Base-by-base conservation (phyloP, 2,113 vertebrate genomes). In the Corythoichthys haematopterus region DNA sequence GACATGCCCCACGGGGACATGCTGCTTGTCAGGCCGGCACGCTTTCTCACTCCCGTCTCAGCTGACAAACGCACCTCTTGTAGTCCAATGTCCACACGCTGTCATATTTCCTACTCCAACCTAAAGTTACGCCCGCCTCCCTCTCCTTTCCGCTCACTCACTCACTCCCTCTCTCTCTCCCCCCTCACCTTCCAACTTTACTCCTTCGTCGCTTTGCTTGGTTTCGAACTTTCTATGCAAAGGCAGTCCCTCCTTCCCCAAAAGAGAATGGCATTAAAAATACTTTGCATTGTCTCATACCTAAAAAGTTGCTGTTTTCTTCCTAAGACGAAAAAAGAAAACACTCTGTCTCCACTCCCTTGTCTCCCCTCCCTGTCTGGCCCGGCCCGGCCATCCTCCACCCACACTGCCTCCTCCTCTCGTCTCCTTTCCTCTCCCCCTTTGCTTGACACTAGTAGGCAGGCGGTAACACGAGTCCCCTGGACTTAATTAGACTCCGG, bases 1-100 rank as follows among this genome's bases (percentile, higher is more conserved):
- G 64, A 79, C 36, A 81, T 62, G 20, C 85, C 43, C 3, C 20
- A 28, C 60, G 60, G 37, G 69, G 64, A 86, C 53, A 75, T 74
- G 53, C 72, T 71, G 65, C 80, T 6, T 16, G 9, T 13, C 12
- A 48, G 47, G 15, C 3, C 12, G 11, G 9, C 3, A 4, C 47
- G 47, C 52, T 4, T 8, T 4, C 20, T 33, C n/a, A 3, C 52
- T 55, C 20, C 10, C 52, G 28, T 55, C 33, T 55, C 52, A 55
- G 10, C 52, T 33, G 52, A 28, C 10, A 28, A 33, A 55, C 9
- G 9, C 52, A 33, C 7, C 52, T 28, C 20, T 3, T 55, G 20
- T 12, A 1, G 52, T 9, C 52, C 52, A 33, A 11, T 33, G 52
- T 55, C 28, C 52, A 33, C 12, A 9, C 3, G 52, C 52, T 55